Evolutionary conservation across 2,888 invertebrate species (phyloP).

Genomic region (Panopea generosa): DNA sequence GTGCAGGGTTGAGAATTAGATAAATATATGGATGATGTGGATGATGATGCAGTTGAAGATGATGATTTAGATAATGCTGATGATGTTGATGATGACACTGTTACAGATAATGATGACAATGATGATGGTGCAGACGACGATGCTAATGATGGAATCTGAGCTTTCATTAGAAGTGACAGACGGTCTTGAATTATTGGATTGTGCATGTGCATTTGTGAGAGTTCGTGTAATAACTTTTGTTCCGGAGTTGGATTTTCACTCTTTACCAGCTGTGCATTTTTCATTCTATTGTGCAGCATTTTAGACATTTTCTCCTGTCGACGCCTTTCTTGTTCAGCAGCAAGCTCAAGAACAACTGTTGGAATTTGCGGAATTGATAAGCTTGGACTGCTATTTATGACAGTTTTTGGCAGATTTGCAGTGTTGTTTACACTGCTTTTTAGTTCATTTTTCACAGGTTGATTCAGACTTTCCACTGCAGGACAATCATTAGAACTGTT

Average conservation of each 20-base stretch:
- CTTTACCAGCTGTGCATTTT: background rate
- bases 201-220: constrained; percentile 7
- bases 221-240: background rate
- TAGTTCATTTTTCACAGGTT: no score
- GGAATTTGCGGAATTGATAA: constrained; percentile 32
- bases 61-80: background rate
- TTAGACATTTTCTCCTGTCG: constrained; percentile 15
- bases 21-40: no score
- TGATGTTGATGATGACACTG: background rate
- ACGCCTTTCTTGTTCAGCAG: constrained; percentile 33
- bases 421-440: no score
- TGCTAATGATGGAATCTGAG: constrained; percentile 29
- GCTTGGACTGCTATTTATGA: no score
- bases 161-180: constrained; percentile 48
- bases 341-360: constrained; percentile 49
- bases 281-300: background rate
- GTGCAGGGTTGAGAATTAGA: background rate
- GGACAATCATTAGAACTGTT: no score
- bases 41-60: no score
- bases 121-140: background rate
- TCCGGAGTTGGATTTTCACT: background rate
- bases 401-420: no score
- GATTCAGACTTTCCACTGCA: no score
- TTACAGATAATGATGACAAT: background rate
- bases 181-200: constrained; percentile 38